Conservation (phyloP, 2,797 vertebrate genomes). For the Astyanax mexicanus region DNA sequence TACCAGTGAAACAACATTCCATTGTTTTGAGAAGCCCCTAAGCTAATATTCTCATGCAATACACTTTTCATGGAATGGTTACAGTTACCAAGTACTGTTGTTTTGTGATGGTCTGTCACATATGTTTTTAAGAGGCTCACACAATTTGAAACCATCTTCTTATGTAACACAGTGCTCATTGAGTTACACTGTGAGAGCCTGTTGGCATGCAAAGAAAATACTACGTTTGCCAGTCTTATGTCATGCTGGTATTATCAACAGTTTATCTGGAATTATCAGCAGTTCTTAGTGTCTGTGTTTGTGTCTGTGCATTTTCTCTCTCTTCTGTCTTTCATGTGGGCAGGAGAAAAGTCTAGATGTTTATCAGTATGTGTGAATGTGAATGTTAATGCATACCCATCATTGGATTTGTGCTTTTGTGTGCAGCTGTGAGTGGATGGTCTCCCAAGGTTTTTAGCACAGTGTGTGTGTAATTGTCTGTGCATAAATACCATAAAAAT, state of each 20-base stretch:
- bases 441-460: no score
- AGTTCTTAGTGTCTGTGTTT: background rate
- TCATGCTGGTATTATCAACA: conserved; percentile 12
- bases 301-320: background rate
- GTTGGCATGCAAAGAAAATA: conserved; percentile 17
- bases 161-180: conserved; percentile 55
- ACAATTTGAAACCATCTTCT: conserved; percentile 36
- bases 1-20: background rate
- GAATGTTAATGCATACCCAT: no score
- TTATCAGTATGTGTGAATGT: no score
- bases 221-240: conserved; percentile 47
- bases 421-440: no score
- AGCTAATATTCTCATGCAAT: conserved; percentile 21
- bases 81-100: conserved; percentile 26
- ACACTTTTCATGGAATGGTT: conserved; percentile 9
- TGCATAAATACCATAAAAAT: no score
- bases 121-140: conserved; percentile 37
- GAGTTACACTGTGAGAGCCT: conserved; percentile 54
- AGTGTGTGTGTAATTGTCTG: no score
- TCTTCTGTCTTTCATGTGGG: background rate
- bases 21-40: background rate
- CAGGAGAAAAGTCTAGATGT: no score
- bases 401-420: no score
- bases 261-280: conserved; percentile 4
- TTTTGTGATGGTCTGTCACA: background rate